Evolutionary conservation across 2,113 vertebrate species (phyloP), one percentile per base, ranked within the genome.

Genomic region (Synchiropus splendidus): DNA sequence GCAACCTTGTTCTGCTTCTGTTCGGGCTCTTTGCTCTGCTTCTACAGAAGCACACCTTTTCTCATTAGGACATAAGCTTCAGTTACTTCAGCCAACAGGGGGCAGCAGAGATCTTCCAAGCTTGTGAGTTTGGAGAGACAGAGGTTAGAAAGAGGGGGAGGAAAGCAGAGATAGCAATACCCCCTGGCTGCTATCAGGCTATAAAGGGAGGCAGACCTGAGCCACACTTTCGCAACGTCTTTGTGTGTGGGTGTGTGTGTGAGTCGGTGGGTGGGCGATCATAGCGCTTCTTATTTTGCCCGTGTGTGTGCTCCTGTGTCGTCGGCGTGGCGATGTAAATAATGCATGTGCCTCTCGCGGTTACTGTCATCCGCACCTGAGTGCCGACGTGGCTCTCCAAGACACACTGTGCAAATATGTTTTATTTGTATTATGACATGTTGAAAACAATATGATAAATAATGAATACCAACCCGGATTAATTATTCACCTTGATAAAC

Each of bases 91-190:
- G 15, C 46, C 83, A 58, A 36, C 31, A 74, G 81, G 73, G 68
- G 81, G 80, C 72, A 76, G 76, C 64, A 75, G 60, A 72, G 75
- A 39, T 43, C 70, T 70, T 51, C 12, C 13, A 11, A 41, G 12
- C 10, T 1, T 4, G 16, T 49, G 21, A 27, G 21, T 27, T 27
- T 27, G n/a, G 41, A 10, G 41, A 8, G 30, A 43, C 21, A 4
- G 41, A 65, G 60, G 63, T 54, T 60, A 65, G 50, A 52, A 27
- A 64, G 52, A 58, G 51, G 31, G 41, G 48, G 43, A 16, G 33
- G 41, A 50, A 56, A 48, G 58, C 31, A 52, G 51, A 46, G 59
- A 62, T 36, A 52, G 38, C 18, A n/a, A 33, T 57, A 74, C 58
- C 74, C 60, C 51, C 61, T 52, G 58, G 63, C 66, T 67, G 57